Base-by-base conservation (phyloP, 2,888 invertebrate genomes). In the Pherbina coryleti region DNA sequence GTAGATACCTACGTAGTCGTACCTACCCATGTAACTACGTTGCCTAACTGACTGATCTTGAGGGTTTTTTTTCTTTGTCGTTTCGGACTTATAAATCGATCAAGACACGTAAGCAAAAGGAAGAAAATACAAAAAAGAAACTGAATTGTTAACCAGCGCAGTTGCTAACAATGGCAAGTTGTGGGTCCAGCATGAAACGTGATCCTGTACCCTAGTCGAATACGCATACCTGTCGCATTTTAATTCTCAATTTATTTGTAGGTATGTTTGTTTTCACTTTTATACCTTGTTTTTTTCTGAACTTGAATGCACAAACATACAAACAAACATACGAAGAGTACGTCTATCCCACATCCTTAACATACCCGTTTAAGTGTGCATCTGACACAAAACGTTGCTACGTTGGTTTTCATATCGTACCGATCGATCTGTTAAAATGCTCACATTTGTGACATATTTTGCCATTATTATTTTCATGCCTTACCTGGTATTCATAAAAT, bases 391-490 rank as follows among this genome's bases (percentile, higher is more conserved):
- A n/a, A n/a, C 53, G 17, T 1, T 5, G 1, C 17, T 5, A 1
- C 17, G 19, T 53, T 53, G 19, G 19, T 9, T 9, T 9, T 55
- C 17, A 55, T n/a, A 22, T 22, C 55, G 8, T 55, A 4, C 19
- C n/a, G 17, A 22, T 55, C 55, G 57, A 14, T 19, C 25, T 53
- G 9, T 19, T 72, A 51, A 49, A 64, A 49, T 34, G n/a, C 28
- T n/a, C 62, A 64, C 51, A 67, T 75, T 66, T 53, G 66, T 75
- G 75, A 75, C 75, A 75, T 75, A 44, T 75, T 75, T 75, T 51
- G 53, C 55, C 53, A 75, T 75, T 67, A 75, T 37, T 67, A 67
- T 75, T 53, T 66, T 66, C 66, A 75, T 75, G 22, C 75, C 53
- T 67, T 37, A 11, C 51, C 7, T 9, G 22, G 17, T 17, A 28